A percentile compares a stretch with the other conserved stretches of the same genome.
Evolutionary conservation across 2,888 invertebrate genomes (phyloP).

Genomic region (Acleris holmiana): DNA sequence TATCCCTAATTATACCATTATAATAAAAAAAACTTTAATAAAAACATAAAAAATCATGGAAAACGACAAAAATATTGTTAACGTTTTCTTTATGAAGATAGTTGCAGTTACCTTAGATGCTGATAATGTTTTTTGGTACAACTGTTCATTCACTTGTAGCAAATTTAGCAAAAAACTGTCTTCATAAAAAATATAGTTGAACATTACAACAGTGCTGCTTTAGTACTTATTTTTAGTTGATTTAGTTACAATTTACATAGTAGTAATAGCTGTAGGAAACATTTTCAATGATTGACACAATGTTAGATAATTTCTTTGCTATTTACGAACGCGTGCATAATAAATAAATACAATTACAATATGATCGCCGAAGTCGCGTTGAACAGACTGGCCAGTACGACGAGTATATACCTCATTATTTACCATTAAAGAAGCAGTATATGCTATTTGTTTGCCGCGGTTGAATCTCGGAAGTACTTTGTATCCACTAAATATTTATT

Average conservation of each 20-base stretch:
- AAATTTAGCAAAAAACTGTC: conserved; percentile 21
- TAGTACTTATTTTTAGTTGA: conserved; percentile 50
- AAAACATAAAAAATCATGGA: conserved; percentile 67
- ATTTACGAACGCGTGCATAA: conserved; percentile 12
- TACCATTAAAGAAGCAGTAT: conserved; percentile 20
- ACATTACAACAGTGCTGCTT: conserved; percentile 43
- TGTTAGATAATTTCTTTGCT: conserved; percentile 17
- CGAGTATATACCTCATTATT: conserved; percentile 33
- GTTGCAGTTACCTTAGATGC: conserved; percentile 6
- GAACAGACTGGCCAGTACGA: conserved; percentile 36
- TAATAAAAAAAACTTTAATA: conserved; percentile 61
- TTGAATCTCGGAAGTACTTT: conserved; percentile 35
- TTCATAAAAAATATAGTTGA: conserved; percentile 39
- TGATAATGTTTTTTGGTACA: background rate
- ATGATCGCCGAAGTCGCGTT: conserved; percentile 12
- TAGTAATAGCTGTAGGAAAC: conserved; percentile 24
- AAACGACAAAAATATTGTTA: conserved; percentile 66
- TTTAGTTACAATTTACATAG: conserved; percentile 33
- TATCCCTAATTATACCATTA: conserved; percentile 24
- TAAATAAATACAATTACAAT: conserved; percentile 3
- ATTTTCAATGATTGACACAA: conserved; percentile 14
- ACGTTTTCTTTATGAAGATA: conserved; percentile 57
- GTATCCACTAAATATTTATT: conserved; percentile 23
- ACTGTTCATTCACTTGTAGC: conserved; percentile 12
- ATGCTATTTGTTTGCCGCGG: conserved; percentile 20